Evolutionary conservation across 2,797 vertebrate genomes (phyloP).

Genomic region (Synaphobranchus kaupii): DNA sequence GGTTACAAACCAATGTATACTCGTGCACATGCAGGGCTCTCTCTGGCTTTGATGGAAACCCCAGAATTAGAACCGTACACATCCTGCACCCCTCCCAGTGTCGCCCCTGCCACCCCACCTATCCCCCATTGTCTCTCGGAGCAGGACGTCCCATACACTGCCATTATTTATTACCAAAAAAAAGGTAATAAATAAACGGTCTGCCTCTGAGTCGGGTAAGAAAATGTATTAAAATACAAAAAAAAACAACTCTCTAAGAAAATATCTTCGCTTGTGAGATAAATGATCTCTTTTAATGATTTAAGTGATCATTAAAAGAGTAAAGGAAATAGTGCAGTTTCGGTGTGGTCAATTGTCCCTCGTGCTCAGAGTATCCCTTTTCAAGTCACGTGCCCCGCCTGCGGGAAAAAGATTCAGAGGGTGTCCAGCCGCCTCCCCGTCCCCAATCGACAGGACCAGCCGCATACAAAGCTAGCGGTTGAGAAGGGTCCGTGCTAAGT

Average conservation of each 20-base stretch:
- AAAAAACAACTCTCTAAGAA: not conserved
- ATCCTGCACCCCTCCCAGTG: not conserved
- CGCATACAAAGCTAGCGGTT: not conserved
- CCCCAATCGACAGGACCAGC: not conserved
- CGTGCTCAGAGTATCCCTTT: not conserved
- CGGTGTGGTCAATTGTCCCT: not conserved
- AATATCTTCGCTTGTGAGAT: not conserved
- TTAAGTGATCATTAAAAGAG: not conserved
- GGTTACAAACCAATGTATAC: not conserved
- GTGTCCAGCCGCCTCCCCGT: not conserved
- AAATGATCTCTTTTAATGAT: no score
- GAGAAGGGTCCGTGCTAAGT: not conserved
- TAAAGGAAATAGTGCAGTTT: not conserved
- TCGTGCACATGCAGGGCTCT: not conserved
- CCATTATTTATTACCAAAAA: no score
- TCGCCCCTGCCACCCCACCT: not conserved
- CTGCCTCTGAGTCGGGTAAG: not conserved
- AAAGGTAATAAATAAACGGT: not conserved
- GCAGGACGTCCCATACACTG: not conserved
- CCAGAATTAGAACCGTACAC: not conserved
- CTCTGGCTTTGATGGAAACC: not conserved
- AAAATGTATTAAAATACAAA: constrained; percentile 8
- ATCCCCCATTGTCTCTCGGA: not conserved
- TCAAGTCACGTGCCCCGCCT: not conserved
- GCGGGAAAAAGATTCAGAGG: not conserved